phyloP scores from a whole-genome alignment of 2,797 vertebrate genomes.

The Phataginus tetradactyla region DNA sequence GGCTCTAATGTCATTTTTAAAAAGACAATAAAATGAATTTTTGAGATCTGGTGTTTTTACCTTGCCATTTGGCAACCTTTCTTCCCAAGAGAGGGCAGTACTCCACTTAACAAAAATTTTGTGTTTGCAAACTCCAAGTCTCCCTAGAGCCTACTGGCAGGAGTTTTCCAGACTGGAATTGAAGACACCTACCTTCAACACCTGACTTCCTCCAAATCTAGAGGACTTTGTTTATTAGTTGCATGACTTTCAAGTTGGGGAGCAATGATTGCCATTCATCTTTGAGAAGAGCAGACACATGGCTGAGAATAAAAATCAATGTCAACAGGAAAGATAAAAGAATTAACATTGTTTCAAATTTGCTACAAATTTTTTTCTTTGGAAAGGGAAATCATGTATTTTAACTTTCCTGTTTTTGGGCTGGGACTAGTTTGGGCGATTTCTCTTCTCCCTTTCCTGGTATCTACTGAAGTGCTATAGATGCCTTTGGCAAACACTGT shows the following conservation, averaged over 20 bases:
- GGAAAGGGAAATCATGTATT: neutral
- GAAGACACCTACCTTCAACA: neutral
- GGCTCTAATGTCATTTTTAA: neutral
- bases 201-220: neutral
- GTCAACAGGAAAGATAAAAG: neutral
- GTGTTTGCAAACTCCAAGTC: neutral
- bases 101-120: neutral
- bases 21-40: neutral
- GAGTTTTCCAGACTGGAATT: neutral
- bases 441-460: neutral
- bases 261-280: neutral
- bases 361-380: neutral
- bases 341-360: conserved; percentile 46
- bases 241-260: neutral
- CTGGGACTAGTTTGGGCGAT: neutral
- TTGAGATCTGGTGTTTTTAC: neutral
- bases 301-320: conserved; percentile 39
- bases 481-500: neutral
- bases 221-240: neutral
- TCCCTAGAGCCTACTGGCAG: neutral
- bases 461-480: neutral
- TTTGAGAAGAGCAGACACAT: neutral
- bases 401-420: neutral
- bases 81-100: neutral
- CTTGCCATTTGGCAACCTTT: conserved; percentile 14